Evolutionary conservation across 2,797 vertebrate species (phyloP).

Genomic region (Ceryle rudis): DNA sequence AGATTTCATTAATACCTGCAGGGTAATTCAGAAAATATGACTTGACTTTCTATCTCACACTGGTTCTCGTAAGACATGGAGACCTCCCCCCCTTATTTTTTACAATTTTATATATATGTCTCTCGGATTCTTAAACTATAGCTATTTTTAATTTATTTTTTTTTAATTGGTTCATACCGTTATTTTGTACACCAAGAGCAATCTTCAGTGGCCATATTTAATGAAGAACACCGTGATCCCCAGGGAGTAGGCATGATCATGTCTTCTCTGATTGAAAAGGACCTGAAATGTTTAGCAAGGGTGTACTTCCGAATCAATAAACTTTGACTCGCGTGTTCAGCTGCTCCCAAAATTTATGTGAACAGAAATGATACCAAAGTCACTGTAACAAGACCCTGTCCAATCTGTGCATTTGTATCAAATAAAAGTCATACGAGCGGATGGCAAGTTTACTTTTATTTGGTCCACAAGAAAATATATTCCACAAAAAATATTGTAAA

Average conservation of each 20-base stretch:
- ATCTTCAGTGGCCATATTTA: background rate
- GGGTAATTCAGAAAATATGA: background rate
- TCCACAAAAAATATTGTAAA: conserved; percentile 78
- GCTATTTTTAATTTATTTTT: background rate
- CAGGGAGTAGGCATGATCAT: background rate
- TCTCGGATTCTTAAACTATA: background rate
- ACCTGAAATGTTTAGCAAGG: background rate
- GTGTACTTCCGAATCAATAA: background rate
- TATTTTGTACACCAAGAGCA: background rate
- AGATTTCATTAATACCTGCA: background rate
- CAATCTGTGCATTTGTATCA: background rate
- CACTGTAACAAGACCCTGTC: background rate
- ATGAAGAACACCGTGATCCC: background rate
- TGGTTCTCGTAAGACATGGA: background rate
- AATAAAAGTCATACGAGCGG: conserved; percentile 49
- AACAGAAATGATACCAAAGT: background rate
- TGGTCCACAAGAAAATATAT: conserved; percentile 72
- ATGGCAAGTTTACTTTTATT: conserved; percentile 72
- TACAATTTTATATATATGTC: rapidly evolving
- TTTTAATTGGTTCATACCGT: background rate
- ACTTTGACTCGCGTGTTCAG: background rate
- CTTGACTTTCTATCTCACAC: background rate
- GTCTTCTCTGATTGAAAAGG: background rate
- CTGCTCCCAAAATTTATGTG: background rate
- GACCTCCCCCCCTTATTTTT: background rate